Conservation (phyloP, 2,888 invertebrate genomes). For the Caenorhabditis virilis region DNA sequence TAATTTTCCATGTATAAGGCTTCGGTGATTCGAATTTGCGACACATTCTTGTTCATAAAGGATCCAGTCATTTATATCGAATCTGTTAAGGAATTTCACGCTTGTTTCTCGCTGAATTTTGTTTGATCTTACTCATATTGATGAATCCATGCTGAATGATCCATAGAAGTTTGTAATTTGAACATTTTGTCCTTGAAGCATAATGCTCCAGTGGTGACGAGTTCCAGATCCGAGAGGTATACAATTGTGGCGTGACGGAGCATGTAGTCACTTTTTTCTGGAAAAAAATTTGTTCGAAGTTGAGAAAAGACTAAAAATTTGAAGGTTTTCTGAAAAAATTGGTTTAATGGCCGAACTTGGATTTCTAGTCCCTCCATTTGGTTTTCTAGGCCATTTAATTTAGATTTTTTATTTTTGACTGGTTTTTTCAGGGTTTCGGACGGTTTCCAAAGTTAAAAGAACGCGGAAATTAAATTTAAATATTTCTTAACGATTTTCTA, state of each 20-base stretch:
- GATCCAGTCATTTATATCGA: slow-evolving; percentile 61
- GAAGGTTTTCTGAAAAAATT: too few species aligned
- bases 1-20: slow-evolving; percentile 52
- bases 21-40: slow-evolving; percentile 51
- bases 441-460: too few species aligned
- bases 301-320: too few species aligned
- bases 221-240: slow-evolving; percentile 53
- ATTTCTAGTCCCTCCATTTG: too few species aligned
- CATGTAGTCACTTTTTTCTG: slow-evolving; percentile 49
- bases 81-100: slow-evolving; percentile 38
- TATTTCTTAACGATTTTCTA: too few species aligned
- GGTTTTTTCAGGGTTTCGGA: too few species aligned
- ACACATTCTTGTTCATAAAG: slow-evolving; percentile 60
- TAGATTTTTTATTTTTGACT: too few species aligned
- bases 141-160: slow-evolving; percentile 58
- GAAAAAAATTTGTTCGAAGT: too few species aligned
- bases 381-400: too few species aligned
- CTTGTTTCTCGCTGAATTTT: neutral
- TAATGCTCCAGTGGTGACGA: slow-evolving; percentile 46
- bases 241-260: slow-evolving; percentile 55
- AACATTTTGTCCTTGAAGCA: slow-evolving; percentile 51
- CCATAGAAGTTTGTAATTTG: slow-evolving; percentile 53
- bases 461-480: too few species aligned
- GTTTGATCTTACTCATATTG: slow-evolving; percentile 41
- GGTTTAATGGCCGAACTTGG: too few species aligned